These are phyloP conservation scores for Paratrypauchen microcephalus DNA, from an alignment of 2,797 vertebrate genomes.

Conservation along the genomic window DNA sequence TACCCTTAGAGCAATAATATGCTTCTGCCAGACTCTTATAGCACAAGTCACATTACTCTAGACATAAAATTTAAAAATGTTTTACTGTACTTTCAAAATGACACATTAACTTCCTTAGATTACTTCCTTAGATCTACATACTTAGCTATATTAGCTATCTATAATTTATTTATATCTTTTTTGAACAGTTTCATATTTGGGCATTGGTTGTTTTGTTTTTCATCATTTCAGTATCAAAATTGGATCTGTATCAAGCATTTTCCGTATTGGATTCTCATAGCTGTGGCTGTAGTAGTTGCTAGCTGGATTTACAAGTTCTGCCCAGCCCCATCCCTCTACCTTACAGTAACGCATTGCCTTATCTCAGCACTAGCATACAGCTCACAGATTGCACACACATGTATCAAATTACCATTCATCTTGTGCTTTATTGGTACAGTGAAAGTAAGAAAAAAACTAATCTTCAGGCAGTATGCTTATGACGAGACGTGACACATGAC, in stretches of 20 bases:
- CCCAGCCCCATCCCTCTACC: neutral
- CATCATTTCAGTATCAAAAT: neutral
- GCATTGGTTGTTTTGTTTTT: too few relatives aligned
- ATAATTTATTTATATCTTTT: too few relatives aligned
- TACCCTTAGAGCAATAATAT: too few relatives aligned
- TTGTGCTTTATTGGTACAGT: slow-evolving; percentile 31
- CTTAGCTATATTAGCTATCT: too few relatives aligned
- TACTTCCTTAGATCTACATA: too few relatives aligned
- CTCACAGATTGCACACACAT: slow-evolving; percentile 2
- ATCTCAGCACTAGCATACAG: neutral
- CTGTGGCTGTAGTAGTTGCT: neutral
- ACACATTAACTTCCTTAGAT: too few relatives aligned
- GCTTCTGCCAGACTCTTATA: too few relatives aligned
- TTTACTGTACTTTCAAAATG: too few relatives aligned
- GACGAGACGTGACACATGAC: slow-evolving; percentile 55
- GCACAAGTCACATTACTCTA: too few relatives aligned
- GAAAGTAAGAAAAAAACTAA: slow-evolving; percentile 17
- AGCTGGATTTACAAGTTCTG: slow-evolving; percentile 3
- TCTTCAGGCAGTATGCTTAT: slow-evolving; percentile 35
- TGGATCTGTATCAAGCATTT: neutral
- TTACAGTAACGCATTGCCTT: neutral
- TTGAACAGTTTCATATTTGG: too few relatives aligned
- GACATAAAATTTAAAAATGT: too few relatives aligned
- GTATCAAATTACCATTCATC: slow-evolving; percentile 17
- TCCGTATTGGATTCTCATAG: neutral